These are phyloP conservation scores for Cosmia pyralina DNA, from an alignment of 2,888 invertebrate genomes.

Conservation along the genomic window DNA sequence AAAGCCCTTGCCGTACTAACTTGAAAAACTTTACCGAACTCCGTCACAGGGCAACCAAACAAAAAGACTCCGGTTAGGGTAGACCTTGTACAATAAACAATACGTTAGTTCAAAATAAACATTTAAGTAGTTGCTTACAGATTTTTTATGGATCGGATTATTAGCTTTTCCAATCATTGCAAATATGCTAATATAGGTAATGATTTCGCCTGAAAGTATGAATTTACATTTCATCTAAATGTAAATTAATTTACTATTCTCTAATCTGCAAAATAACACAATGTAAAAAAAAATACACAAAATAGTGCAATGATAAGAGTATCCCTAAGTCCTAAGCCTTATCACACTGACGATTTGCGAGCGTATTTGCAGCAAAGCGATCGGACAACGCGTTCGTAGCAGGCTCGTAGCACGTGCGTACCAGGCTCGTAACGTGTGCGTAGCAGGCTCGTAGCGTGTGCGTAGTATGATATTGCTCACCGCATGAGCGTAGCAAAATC, in stretches of 20 bases:
- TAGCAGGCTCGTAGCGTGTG: neutral
- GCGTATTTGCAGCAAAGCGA: neutral
- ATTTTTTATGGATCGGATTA: neutral
- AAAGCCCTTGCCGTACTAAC: constrained; percentile 75
- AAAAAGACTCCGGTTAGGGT: constrained; percentile 54
- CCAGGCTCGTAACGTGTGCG: too few relatives aligned
- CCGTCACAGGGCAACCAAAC: constrained; percentile 61
- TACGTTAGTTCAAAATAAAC: constrained; percentile 40
- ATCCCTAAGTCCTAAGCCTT: neutral
- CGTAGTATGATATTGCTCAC: too few relatives aligned
- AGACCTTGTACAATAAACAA: constrained; percentile 50
- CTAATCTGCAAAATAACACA: neutral
- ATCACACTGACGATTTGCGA: neutral
- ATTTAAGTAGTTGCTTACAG: neutral
- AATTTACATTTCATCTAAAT: neutral
- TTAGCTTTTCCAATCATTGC: neutral
- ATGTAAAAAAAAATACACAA: neutral
- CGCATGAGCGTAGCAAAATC: too few relatives aligned
- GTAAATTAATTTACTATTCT: neutral
- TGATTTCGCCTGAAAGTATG: neutral
- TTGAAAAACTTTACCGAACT: constrained; percentile 72
- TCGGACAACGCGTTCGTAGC: neutral
- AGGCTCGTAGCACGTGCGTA: neutral
- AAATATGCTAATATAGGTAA: too few relatives aligned
- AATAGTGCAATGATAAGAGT: neutral